Percentiles rank a stretch among this genome's conserved stretches.
Conservation (phyloP, 2,113 vertebrate species). For the Anolis carolinensis region DNA sequence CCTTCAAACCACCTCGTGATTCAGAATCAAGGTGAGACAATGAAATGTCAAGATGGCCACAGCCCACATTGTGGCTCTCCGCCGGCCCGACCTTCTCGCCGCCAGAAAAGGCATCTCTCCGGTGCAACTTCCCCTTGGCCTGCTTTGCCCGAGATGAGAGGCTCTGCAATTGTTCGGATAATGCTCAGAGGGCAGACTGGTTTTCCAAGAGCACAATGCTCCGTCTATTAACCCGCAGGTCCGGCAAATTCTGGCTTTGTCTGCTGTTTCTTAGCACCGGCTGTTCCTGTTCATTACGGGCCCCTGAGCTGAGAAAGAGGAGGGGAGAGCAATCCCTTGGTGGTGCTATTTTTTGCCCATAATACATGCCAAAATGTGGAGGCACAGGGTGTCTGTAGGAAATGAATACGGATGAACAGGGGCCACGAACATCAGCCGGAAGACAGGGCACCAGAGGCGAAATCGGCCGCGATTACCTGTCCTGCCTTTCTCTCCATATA, state of each 20-base stretch:
- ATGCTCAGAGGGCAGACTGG: slow-evolving; percentile 51
- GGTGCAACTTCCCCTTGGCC: slow-evolving; percentile 34
- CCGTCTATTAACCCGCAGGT: slow-evolving; percentile 59
- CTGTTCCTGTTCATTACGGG: slow-evolving; percentile 23
- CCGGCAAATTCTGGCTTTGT: slow-evolving; percentile 43
- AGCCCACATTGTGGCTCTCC: slow-evolving; percentile 39
- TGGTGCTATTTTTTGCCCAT: background rate
- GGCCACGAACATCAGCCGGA: background rate
- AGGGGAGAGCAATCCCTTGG: slow-evolving; percentile 18
- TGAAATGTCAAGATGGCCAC: slow-evolving; percentile 30
- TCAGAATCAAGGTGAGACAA: slow-evolving; percentile 32
- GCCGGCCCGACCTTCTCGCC: slow-evolving; percentile 63
- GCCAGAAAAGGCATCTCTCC: slow-evolving; percentile 65
- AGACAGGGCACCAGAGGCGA: accelerated
- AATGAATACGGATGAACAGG: slow-evolving; percentile 31
- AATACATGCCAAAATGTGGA: slow-evolving; percentile 13
- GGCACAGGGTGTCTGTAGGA: slow-evolving; percentile 30
- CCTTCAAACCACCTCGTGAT: background rate
- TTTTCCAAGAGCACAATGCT: slow-evolving; percentile 59
- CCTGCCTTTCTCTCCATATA: background rate
- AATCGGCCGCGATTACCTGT: background rate
- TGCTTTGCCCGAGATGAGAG: slow-evolving; percentile 56
- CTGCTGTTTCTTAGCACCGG: slow-evolving; percentile 38
- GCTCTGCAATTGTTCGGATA: slow-evolving; percentile 52
- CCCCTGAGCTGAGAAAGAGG: background rate